Evolutionary conservation across 2,113 vertebrate species (phyloP).

Genomic region (Diglossa brunneiventris): DNA sequence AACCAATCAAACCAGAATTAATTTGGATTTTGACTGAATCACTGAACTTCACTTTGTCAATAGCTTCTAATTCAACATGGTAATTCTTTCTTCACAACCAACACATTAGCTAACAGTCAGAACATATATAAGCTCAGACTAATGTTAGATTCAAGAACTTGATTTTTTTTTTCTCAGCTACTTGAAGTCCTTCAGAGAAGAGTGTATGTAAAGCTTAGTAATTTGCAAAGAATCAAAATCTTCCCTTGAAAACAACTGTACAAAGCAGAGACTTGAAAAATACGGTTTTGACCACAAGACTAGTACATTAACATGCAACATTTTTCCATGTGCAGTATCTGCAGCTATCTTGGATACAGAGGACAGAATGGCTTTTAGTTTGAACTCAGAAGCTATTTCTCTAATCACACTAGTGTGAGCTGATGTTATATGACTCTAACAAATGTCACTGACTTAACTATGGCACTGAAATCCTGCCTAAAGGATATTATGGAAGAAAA

Average conservation of each 20-base stretch:
- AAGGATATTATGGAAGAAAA: conserved; percentile 8
- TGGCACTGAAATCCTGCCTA: conserved; percentile 12
- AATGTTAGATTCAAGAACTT: not conserved
- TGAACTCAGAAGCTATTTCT: conserved; percentile 38
- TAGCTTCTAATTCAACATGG: not conserved
- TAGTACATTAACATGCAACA: not conserved
- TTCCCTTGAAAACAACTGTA: not conserved
- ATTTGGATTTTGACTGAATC: not conserved
- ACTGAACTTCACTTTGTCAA: not conserved
- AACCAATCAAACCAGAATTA: fast-evolving
- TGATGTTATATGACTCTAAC: conserved; percentile 35
- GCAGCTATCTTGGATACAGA: not conserved
- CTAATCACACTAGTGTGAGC: not conserved
- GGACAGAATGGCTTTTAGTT: not conserved
- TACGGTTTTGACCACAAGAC: not conserved
- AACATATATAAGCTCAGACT: not conserved
- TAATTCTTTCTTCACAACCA: not conserved
- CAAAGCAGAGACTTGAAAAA: not conserved
- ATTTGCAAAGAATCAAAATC: not conserved
- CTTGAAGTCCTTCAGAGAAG: not conserved
- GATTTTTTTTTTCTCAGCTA: not conserved
- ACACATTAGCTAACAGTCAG: not conserved
- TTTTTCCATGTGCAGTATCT: not conserved
- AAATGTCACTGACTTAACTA: conserved; percentile 20
- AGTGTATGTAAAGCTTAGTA: not conserved